phyloP scores from a whole-genome alignment of 2,797 vertebrate species.

The Poecile montanus region DNA sequence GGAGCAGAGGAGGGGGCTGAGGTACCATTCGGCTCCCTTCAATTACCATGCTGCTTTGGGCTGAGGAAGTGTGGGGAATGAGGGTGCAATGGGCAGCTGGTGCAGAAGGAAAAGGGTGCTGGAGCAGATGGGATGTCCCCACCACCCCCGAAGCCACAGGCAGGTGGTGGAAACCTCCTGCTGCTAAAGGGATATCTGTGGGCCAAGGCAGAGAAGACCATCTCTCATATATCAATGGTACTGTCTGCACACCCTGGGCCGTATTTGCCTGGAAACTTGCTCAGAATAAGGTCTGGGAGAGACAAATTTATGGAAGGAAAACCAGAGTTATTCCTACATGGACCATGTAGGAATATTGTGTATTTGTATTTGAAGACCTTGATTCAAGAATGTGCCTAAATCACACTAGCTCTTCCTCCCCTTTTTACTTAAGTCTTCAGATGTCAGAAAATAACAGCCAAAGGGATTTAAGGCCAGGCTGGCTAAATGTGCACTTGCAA shows the following conservation, averaged over 20 bases:
- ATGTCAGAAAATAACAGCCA: not conserved
- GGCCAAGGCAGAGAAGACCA: not conserved
- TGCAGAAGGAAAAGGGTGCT: rapidly evolving
- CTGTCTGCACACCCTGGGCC: rapidly evolving
- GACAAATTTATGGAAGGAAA: not conserved
- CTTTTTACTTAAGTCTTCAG: not conserved
- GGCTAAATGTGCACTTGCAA: not conserved
- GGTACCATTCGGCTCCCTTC: not conserved
- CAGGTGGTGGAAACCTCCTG: not conserved
- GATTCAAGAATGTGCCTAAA: not conserved
- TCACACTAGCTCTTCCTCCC: not conserved
- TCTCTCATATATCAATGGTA: not conserved
- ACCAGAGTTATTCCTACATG: not conserved
- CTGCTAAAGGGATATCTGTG: not conserved
- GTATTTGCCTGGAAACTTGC: not conserved
- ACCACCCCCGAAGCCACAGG: not conserved
- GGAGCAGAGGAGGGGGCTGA: not conserved
- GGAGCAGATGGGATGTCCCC: rapidly evolving
- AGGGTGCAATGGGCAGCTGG: rapidly evolving
- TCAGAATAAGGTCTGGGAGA: not conserved
- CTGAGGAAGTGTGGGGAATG: not conserved
- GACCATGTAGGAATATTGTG: not conserved
- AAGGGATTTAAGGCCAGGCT: not conserved
- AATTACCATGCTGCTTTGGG: rapidly evolving
- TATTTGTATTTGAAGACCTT: not conserved